phyloP scores from a whole-genome alignment of 2,888 invertebrate species.

The Cheilosia pagana region DNA sequence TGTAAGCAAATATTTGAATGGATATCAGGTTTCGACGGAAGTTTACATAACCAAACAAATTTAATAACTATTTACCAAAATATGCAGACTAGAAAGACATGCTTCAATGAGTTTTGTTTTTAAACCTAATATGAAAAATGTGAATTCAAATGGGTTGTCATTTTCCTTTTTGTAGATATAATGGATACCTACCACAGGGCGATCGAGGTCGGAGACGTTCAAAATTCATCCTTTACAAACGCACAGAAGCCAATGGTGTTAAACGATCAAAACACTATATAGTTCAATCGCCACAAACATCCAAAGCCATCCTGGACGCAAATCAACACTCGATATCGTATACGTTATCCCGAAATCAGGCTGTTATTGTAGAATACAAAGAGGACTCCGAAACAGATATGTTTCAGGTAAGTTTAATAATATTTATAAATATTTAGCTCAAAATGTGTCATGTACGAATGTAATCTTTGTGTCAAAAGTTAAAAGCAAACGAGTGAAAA shows the following conservation, averaged over 20 bases:
- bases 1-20: no score
- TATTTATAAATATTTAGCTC: no score
- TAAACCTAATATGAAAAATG: no score
- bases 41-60: no score
- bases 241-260: conserved; percentile 95
- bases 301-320: conserved; percentile 96
- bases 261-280: conserved; percentile 97
- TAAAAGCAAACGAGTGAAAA: no score
- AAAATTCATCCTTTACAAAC: conserved; percentile 95
- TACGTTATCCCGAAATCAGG: conserved; percentile 97
- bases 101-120: no score
- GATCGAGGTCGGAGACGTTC: conserved; percentile 96
- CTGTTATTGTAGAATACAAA: conserved; percentile 99
- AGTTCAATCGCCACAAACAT: conserved; percentile 97
- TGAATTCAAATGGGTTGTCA: not conserved
- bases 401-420: conserved; percentile 93
- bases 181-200: conserved; percentile 96
- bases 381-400: conserved; percentile 98
- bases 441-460: no score
- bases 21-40: no score
- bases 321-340: conserved; percentile 98
- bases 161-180: conserved; percentile 88
- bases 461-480: no score
- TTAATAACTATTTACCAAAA: no score
- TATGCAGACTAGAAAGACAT: no score